These are phyloP conservation scores for Gisinianus flammeolus DNA, from an alignment of 2,888 invertebrate species.

Conservation along the genomic window DNA sequence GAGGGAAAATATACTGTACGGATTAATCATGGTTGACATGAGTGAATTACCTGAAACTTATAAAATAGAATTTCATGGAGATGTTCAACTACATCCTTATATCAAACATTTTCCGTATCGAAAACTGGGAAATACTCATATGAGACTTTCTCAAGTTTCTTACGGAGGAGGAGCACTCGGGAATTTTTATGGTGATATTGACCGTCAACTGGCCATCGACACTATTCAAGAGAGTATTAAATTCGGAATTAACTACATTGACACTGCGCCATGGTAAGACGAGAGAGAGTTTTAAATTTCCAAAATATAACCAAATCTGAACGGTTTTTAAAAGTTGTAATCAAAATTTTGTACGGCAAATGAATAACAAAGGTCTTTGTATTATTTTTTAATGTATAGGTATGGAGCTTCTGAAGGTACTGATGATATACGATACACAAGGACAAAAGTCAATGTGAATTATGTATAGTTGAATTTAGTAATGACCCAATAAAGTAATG, in stretches of 20 bases:
- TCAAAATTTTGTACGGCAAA: too few species aligned
- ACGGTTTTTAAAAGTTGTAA: too few species aligned
- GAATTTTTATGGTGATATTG: conserved; percentile 62
- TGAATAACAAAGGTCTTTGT: too few species aligned
- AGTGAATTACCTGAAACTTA: conserved; percentile 44
- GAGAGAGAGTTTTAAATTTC: too few species aligned
- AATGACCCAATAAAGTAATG: too few species aligned
- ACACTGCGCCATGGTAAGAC: conserved; percentile 91
- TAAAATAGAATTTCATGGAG: conserved; percentile 49
- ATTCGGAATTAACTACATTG: conserved; percentile 86
- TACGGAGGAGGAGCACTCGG: conserved; percentile 79
- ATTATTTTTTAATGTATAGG: too few species aligned
- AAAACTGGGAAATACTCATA: conserved; percentile 74
- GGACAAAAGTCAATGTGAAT: too few species aligned
- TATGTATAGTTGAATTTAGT: too few species aligned
- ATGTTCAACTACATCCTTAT: conserved; percentile 38
- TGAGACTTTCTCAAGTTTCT: conserved; percentile 74
- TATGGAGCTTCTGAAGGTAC: conserved; percentile 73
- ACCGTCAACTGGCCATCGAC: conserved; percentile 64
- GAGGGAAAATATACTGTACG: too few species aligned
- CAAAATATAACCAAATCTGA: too few species aligned
- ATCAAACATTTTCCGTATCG: conserved; percentile 75
- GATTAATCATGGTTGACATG: too few species aligned
- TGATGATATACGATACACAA: too few species aligned
- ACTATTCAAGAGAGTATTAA: conserved; percentile 75